Conservation (phyloP, 2,113 vertebrate species). For the Acanthisitta chloris region DNA sequence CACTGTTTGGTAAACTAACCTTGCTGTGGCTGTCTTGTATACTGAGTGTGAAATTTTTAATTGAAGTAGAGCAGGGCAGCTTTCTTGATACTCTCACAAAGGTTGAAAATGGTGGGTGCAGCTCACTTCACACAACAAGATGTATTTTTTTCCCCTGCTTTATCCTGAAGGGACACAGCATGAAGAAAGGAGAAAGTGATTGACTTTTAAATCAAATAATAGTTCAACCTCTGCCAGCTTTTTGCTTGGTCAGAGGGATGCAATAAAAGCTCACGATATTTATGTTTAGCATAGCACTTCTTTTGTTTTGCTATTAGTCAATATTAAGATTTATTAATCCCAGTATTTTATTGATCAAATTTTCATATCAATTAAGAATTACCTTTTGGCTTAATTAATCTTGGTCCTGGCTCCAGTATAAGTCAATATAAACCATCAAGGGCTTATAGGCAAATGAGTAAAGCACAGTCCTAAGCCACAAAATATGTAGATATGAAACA, state of each 20-base stretch:
- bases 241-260: neutral
- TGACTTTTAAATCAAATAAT: neutral
- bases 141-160: neutral
- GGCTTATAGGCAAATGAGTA: neutral
- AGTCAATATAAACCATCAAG: constrained; percentile 35
- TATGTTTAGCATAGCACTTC: neutral
- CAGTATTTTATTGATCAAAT: constrained; percentile 50
- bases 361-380: constrained; percentile 66
- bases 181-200: neutral
- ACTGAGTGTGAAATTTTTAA: neutral
- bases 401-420: constrained; percentile 31
- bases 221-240: neutral
- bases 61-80: neutral
- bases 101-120: neutral
- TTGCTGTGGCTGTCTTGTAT: neutral
- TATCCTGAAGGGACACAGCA: neutral
- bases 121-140: neutral
- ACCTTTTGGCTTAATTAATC: constrained; percentile 60
- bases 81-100: neutral
- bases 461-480: neutral
- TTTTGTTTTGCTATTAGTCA: constrained; percentile 35
- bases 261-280: neutral
- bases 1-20: neutral
- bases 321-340: constrained; percentile 68
- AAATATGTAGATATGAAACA: neutral